Evolutionary conservation across 2,113 vertebrate species (phyloP).

Genomic region (Grantiella picta): DNA sequence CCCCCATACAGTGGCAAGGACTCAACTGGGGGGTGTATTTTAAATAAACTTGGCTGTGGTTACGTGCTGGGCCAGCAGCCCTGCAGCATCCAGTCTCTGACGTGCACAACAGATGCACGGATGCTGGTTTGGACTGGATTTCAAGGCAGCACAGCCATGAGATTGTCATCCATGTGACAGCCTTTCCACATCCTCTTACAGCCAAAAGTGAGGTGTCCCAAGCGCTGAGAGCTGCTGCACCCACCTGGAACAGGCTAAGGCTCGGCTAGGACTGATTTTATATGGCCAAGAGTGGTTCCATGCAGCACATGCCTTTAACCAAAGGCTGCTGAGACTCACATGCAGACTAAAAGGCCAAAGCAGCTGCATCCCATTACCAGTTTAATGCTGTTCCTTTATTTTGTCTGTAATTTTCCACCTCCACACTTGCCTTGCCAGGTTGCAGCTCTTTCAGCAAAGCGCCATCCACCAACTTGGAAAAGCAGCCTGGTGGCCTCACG

Average conservation of each 20-base stretch:
- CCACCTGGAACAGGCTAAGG: background rate
- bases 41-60: background rate
- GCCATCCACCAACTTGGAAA: background rate
- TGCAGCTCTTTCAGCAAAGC: background rate
- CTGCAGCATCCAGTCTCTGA: background rate
- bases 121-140: background rate
- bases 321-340: background rate
- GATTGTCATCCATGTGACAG: background rate
- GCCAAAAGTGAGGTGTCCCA: background rate
- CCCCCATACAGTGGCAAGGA: background rate
- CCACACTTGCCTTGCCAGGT: background rate
- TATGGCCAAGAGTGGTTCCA: background rate
- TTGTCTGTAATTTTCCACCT: background rate
- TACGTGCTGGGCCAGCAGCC: background rate
- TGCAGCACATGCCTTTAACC: background rate
- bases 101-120: background rate
- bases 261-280: background rate
- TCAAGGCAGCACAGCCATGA: background rate
- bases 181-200: background rate
- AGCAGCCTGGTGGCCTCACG: background rate
- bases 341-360: background rate
- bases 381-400: background rate
- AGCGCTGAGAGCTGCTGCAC: background rate
- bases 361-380: constrained; percentile 2
- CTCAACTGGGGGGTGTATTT: background rate